phyloP scores from a whole-genome alignment of 2,888 invertebrate species.

The Agriotes lineatus region DNA sequence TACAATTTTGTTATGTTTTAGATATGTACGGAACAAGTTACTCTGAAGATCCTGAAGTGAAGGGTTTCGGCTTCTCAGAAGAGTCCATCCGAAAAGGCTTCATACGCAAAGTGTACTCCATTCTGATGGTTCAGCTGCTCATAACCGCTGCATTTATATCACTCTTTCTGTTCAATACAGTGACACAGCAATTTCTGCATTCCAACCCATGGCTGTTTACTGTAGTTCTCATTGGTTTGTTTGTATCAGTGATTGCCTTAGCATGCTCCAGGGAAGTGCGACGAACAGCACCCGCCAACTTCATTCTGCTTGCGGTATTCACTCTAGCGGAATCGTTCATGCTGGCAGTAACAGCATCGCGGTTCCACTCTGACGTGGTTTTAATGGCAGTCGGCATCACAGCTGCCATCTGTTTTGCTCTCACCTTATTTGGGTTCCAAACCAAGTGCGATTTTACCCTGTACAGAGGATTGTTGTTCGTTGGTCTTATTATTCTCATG shows the following conservation, averaged over 20 bases:
- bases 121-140: too few relatives aligned
- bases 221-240: slow-evolving; percentile 60
- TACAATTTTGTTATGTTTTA: too few relatives aligned
- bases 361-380: slow-evolving; percentile 70
- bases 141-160: too few relatives aligned
- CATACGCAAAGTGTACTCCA: too few relatives aligned
- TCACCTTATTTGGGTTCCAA: slow-evolving; percentile 94
- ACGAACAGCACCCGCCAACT: slow-evolving; percentile 87
- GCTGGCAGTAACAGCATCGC: slow-evolving; percentile 78
- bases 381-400: too few relatives aligned
- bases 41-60: too few relatives aligned
- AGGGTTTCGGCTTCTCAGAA: too few relatives aligned
- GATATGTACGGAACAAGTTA: too few relatives aligned
- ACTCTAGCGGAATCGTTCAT: slow-evolving; percentile 87
- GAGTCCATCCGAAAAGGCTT: too few relatives aligned
- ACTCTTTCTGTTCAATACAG: too few relatives aligned
- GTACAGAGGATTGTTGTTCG: slow-evolving; percentile 82
- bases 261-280: slow-evolving; percentile 89
- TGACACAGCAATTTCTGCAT: too few relatives aligned
- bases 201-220: slow-evolving; percentile 73
- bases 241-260: slow-evolving; percentile 85
- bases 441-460: slow-evolving; percentile 90
- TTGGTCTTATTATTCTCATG: slow-evolving; percentile 79
- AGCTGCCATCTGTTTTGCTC: slow-evolving; percentile 84
- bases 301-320: slow-evolving; percentile 89